These are phyloP conservation scores for Perizoma flavofasciatum DNA, from an alignment of 2,888 invertebrate genomes.

Conservation along the genomic window DNA sequence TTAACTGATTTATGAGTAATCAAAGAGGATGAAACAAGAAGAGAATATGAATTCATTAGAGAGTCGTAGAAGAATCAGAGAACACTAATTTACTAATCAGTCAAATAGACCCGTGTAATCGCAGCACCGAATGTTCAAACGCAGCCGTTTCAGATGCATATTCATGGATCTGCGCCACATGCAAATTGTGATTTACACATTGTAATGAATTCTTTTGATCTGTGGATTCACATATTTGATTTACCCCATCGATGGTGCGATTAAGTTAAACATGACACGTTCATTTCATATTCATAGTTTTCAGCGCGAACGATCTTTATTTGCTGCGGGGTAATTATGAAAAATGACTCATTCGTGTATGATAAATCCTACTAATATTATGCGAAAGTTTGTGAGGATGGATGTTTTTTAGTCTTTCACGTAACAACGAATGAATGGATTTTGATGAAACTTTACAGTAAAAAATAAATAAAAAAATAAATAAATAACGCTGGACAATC, in stretches of 20 bases:
- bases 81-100: constrained; percentile 7
- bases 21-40: too few relatives aligned
- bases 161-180: constrained; percentile 80
- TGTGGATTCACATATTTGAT: constrained; percentile 83
- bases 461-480: too few relatives aligned
- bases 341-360: constrained; percentile 41
- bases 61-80: too few relatives aligned
- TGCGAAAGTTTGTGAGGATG: neutral
- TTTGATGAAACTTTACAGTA: too few relatives aligned
- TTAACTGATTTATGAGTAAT: too few relatives aligned
- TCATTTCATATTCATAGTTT: constrained; percentile 81
- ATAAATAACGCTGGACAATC: too few relatives aligned
- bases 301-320: constrained; percentile 57
- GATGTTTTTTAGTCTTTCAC: too few relatives aligned
- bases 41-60: too few relatives aligned
- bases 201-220: constrained; percentile 85
- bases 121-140: constrained; percentile 73
- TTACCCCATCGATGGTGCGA: constrained; percentile 79
- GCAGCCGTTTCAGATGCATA: constrained; percentile 77
- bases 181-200: constrained; percentile 83
- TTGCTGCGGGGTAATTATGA: constrained; percentile 53
- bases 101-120: constrained; percentile 45
- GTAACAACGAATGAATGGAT: too few relatives aligned
- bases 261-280: constrained; percentile 68
- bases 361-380: constrained; percentile 10